A percentile compares a stretch with the other conserved stretches of the same genome.
These are phyloP conservation scores for Danio kyathit DNA, from an alignment of 2,797 vertebrate genomes.

Conservation along the genomic window DNA sequence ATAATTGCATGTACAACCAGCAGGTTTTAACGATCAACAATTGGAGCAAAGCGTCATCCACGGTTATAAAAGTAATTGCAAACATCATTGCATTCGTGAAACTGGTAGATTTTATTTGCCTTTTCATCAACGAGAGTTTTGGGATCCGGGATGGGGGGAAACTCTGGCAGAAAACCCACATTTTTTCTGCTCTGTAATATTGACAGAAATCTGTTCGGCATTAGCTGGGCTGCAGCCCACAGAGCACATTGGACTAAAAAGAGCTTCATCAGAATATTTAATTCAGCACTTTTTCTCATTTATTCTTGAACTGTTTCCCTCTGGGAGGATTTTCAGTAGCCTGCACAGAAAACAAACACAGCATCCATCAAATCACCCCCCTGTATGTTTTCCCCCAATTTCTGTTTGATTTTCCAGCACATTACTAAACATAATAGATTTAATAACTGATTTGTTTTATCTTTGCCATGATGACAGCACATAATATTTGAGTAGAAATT, in stretches of 20 bases:
- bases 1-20: not conserved
- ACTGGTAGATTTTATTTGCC: not conserved
- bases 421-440: too few species aligned
- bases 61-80: not conserved
- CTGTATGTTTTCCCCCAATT: too few species aligned
- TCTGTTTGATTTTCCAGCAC: too few species aligned
- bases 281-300: slow-evolving; percentile 16
- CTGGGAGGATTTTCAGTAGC: not conserved
- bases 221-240: slow-evolving; percentile 42
- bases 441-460: too few species aligned
- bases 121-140: slow-evolving; percentile 19
- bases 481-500: too few species aligned
- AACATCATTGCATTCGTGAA: slow-evolving; percentile 15
- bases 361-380: not conserved
- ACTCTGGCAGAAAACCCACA: slow-evolving; percentile 46
- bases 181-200: slow-evolving; percentile 51
- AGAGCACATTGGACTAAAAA: slow-evolving; percentile 10
- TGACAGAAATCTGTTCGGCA: slow-evolving; percentile 59
- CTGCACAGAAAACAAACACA: not conserved
- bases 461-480: too few species aligned
- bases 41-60: not conserved
- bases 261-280: slow-evolving; percentile 5
- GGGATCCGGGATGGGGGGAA: not conserved
- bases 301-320: not conserved
- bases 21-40: slow-evolving; percentile 5